These are phyloP conservation scores for Anthopleura sola DNA, from an alignment of 64 coral and sea anemone genomes.

Conservation along the genomic window DNA sequence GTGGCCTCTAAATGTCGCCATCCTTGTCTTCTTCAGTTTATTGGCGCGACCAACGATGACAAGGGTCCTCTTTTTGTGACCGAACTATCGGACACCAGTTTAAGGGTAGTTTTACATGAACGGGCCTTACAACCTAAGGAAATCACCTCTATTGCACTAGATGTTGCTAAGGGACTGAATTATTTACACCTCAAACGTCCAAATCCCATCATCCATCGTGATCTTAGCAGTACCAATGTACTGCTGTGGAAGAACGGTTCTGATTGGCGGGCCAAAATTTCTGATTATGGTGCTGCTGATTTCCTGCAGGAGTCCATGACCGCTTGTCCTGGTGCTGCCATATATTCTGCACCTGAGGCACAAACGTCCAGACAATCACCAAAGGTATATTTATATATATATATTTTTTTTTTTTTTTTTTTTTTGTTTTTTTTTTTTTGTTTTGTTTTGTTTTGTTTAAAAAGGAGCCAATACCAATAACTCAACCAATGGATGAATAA, in stretches of 20 bases:
- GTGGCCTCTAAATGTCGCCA: conserved; percentile 50
- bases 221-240: conserved; percentile 45
- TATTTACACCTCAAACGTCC: conserved; percentile 25
- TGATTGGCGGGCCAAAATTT: conserved; percentile 22
- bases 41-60: conserved; percentile 17
- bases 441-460: no score
- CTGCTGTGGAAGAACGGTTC: conserved; percentile 7
- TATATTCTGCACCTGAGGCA: conserved; percentile 31
- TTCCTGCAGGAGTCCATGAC: background rate
- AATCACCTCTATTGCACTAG: background rate
- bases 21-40: conserved; percentile 50
- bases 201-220: conserved; percentile 25
- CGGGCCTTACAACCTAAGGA: background rate
- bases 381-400: no score
- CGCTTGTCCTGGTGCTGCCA: background rate
- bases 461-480: no score
- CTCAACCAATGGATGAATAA: no score
- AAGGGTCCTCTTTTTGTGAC: conserved; percentile 19
- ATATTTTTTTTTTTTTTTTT: no score
- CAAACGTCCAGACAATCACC: background rate
- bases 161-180: conserved; percentile 23
- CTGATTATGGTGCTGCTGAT: conserved; percentile 39
- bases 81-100: conserved; percentile 22
- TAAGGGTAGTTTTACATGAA: conserved; percentile 5
- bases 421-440: no score